Evolutionary conservation across 2,113 vertebrate species (phyloP).

Genomic region (Urocolius indicus): DNA sequence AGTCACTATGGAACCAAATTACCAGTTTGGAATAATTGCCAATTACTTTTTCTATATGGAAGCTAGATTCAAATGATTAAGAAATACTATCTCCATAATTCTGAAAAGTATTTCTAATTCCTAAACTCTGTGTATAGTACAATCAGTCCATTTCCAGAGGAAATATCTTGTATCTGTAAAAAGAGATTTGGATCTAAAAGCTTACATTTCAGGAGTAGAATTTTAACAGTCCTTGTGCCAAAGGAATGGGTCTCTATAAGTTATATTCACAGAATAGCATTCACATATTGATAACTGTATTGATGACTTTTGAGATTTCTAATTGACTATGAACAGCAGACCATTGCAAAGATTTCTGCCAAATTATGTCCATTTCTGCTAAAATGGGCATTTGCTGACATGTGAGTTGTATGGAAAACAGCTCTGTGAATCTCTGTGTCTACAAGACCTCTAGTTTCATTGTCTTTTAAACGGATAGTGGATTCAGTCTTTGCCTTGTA

Average conservation of each 20-base stretch:
- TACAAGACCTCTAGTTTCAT: not conserved
- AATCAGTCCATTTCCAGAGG: slow-evolving; percentile 16
- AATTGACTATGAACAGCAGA: not conserved
- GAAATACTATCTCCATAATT: not conserved
- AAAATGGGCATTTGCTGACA: not conserved
- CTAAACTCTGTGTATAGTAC: not conserved
- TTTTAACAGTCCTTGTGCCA: not conserved
- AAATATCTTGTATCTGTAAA: not conserved
- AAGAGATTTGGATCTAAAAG: not conserved
- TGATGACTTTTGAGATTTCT: not conserved
- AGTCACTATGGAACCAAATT: not conserved
- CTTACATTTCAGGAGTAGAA: not conserved
- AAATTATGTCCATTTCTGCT: too few relatives aligned
- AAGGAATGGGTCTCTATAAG: not conserved
- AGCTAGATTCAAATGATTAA: not conserved
- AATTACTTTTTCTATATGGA: slow-evolving; percentile 21
- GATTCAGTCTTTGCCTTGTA: not conserved
- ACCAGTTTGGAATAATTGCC: slow-evolving; percentile 10
- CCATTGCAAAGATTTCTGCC: not conserved
- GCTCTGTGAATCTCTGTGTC: not conserved
- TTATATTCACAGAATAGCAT: too few relatives aligned
- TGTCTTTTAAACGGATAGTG: not conserved
- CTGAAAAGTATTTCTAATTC: not conserved
- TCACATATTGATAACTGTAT: not conserved
- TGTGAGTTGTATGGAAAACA: not conserved